Percentiles rank a stretch among this genome's conserved stretches.
Evolutionary conservation across 2,888 invertebrate species (phyloP).

Genomic region (Smittia aterrima): DNA sequence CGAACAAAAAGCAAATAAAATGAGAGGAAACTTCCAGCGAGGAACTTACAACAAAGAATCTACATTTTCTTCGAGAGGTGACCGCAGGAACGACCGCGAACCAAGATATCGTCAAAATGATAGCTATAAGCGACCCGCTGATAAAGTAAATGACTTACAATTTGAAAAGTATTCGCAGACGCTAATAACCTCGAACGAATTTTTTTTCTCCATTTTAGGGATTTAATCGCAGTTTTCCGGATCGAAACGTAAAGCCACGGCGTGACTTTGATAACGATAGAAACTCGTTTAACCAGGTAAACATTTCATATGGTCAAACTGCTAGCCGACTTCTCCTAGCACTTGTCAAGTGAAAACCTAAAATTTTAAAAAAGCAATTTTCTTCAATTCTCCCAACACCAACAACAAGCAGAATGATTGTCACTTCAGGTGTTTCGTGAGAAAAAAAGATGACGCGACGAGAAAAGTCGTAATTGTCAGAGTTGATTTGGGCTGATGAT

Average conservation of each 20-base stretch:
- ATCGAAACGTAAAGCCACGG: background rate
- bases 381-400: background rate
- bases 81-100: background rate
- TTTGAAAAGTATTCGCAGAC: too few relatives aligned
- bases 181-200: constrained; percentile 1
- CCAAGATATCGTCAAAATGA: background rate
- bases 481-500: background rate
- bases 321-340: background rate
- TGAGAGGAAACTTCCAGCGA: background rate
- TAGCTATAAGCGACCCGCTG: background rate
- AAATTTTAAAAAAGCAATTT: background rate
- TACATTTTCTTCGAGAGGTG: background rate
- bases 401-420: background rate
- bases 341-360: too few relatives aligned
- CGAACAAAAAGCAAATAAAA: too few relatives aligned
- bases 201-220: background rate
- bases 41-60: background rate
- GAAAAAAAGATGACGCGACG: background rate
- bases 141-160: constrained; percentile 13
- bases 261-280: constrained; percentile 21
- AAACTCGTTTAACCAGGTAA: constrained; percentile 2
- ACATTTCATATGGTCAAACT: background rate
- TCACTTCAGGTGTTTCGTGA: background rate
- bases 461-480: background rate
- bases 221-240: background rate